These are phyloP conservation scores for Parauchenoglanis punctatus DNA, from an alignment of 2,797 vertebrate species.

Conservation along the genomic window DNA sequence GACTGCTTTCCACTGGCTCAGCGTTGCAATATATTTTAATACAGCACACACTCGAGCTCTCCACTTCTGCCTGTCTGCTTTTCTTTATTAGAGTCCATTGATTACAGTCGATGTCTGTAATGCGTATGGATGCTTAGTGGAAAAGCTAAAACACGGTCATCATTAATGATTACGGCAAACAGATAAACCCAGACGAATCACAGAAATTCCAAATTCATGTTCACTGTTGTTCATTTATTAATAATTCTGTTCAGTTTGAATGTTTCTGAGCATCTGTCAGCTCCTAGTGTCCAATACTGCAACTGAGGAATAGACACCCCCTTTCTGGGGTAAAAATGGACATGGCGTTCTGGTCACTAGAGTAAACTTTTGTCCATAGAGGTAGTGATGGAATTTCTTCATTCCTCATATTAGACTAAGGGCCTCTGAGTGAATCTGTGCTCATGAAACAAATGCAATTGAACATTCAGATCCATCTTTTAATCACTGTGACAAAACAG, in stretches of 20 bases:
- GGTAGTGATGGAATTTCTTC: too few relatives aligned
- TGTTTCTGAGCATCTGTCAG: background rate
- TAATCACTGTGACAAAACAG: background rate
- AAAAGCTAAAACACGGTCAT: conserved; percentile 61
- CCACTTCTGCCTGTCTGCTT: conserved; percentile 64
- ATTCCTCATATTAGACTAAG: background rate
- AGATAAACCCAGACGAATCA: background rate
- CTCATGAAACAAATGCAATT: background rate
- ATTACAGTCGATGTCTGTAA: conserved; percentile 69
- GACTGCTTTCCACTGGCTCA: conserved; percentile 66
- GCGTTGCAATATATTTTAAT: conserved; percentile 75
- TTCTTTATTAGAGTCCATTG: conserved; percentile 77
- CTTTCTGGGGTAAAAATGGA: background rate
- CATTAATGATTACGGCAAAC: conserved; percentile 67
- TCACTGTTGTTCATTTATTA: background rate
- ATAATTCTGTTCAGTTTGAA: background rate
- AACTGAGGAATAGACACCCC: too few relatives aligned
- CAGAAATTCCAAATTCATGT: background rate
- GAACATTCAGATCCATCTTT: background rate
- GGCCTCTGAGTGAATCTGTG: background rate
- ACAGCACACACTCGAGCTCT: conserved; percentile 53
- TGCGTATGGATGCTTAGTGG: conserved; percentile 57
- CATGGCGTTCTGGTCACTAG: background rate
- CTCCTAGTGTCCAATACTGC: too few relatives aligned
- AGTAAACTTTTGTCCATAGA: background rate